Base-by-base conservation (phyloP, 2,113 vertebrate genomes). In the Larimichthys crocea region DNA sequence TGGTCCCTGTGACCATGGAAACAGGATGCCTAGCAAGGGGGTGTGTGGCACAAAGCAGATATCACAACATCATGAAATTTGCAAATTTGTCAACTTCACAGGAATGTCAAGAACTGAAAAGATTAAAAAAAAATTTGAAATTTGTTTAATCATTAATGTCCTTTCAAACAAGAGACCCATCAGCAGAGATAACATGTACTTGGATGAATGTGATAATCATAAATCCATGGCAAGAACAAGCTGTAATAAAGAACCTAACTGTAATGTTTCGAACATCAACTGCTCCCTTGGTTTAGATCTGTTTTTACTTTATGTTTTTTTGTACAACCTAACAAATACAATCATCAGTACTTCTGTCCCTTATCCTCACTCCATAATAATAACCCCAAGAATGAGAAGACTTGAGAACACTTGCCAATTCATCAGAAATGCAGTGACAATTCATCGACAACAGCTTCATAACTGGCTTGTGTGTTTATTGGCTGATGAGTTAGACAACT, bases 21-120 rank as follows among this genome's bases (percentile, higher is more conserved):
- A 81, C 31, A 0, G 15, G 35, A 70, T 80, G 55, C 31, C 4
- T 68, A 24, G 64, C 17, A 69, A 12, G n/a, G 31, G 44, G 6
- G 40, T 42, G 31, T 73, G 61, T 82, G 46, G 42, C 48, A 49
- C 44, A 62, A 66, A 76, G 57, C 56, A 72, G 66, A 84, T 74
- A 74, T 49, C 80, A 87, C 63, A 82, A 52, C 60, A 75, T 56
- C 31, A 15, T 78, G 64, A 77, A 65, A 74, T 78, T 74, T 69
- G 14, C 22, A 65, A 70, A 76, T 20, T 24, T 4, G 73, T 79
- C 44, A 66, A 17, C 40, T 65, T 79, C 11, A 19, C 52, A 53
- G 52, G 15, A 55, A 83, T 24, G 61, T 73, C 50, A 80, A 44
- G 57, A 80, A 56, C 53, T 26, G 46, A 17, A 62, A 66, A 3